A percentile compares a stretch with the other conserved stretches of the same genome.
Evolutionary conservation across 1,140 invertebrate genomes (phyloP).

Genomic region (Aporrectodea caliginosa): DNA sequence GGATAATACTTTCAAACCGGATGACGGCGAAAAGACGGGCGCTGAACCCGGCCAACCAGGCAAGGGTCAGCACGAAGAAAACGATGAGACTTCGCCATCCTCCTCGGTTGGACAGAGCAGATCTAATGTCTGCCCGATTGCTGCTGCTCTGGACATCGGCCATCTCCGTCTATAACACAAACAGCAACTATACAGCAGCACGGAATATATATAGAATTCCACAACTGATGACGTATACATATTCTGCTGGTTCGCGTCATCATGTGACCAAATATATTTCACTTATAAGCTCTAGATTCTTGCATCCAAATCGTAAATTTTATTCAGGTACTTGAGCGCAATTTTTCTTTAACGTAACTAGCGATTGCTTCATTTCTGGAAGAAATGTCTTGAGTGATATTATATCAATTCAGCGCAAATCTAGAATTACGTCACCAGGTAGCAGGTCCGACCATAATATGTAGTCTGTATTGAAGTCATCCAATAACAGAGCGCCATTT

Average conservation of each 20-base stretch:
- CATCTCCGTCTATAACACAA: background rate
- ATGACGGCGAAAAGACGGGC: slow-evolving; percentile 97
- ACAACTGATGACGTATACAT: no score
- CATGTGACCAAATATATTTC: no score
- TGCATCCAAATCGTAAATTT: background rate
- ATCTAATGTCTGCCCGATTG: slow-evolving; percentile 28
- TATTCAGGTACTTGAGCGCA: no score
- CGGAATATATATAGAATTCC: no score
- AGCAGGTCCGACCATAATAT: background rate
- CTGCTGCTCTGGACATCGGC: background rate
- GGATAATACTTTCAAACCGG: slow-evolving; percentile 98
- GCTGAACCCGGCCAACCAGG: slow-evolving; percentile 95
- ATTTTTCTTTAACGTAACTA: no score
- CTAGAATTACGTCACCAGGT: no score
- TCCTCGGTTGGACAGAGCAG: slow-evolving; percentile 52
- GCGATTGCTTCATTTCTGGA: no score
- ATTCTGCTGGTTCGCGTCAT: no score
- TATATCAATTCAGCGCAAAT: no score
- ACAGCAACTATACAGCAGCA: no score
- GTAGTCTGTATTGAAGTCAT: background rate
- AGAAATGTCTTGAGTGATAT: no score
- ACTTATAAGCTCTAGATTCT: no score
- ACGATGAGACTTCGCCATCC: slow-evolving; percentile 66
- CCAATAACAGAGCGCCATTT: background rate
- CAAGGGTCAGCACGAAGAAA: slow-evolving; percentile 77